Conservation (phyloP, 1,140 invertebrate genomes). For the Globodera ellingtonae region DNA sequence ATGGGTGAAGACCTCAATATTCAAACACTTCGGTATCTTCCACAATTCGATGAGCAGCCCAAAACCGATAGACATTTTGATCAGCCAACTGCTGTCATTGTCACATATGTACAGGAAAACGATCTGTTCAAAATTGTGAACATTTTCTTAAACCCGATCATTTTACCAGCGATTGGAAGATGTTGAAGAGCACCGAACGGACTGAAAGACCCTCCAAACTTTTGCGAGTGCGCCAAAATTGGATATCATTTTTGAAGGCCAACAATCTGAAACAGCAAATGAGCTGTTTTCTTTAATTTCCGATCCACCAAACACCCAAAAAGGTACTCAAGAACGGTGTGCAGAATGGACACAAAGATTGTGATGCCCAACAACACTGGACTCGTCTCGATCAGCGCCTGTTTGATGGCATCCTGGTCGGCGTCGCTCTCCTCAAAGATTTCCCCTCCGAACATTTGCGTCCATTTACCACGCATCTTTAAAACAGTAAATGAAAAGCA, state of each 20-base stretch:
- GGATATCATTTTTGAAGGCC: conserved; percentile 99
- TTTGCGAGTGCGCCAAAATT: conserved; percentile 98
- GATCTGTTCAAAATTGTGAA: conserved; percentile 67
- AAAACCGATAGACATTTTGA: conserved; percentile 80
- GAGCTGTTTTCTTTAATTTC: background rate
- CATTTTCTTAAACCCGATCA: background rate
- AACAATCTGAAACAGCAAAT: conserved; percentile 71
- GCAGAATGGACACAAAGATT: conserved; percentile 86
- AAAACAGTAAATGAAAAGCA: conserved; percentile 42
- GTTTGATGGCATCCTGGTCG: conserved; percentile 95
- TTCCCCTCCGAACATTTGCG: conserved; percentile 69
- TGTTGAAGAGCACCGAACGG: conserved; percentile 96
- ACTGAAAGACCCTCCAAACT: conserved; percentile 95
- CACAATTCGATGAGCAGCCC: conserved; percentile 96
- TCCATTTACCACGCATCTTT: conserved; percentile 69
- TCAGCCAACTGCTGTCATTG: conserved; percentile 95
- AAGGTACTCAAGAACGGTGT: conserved; percentile 86
- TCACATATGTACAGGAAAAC: conserved; percentile 91
- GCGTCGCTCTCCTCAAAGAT: conserved; percentile 75
- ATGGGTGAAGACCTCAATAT: conserved; percentile 45
- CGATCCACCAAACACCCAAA: too few relatives aligned
- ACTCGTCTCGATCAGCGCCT: conserved; percentile 93
- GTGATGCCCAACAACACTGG: conserved; percentile 87
- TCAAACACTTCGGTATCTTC: conserved; percentile 88
- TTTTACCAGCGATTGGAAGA: conserved; percentile 81